These are phyloP conservation scores for Podarcis lilfordi DNA, from an alignment of 2,797 vertebrate species.

Conservation along the genomic window DNA sequence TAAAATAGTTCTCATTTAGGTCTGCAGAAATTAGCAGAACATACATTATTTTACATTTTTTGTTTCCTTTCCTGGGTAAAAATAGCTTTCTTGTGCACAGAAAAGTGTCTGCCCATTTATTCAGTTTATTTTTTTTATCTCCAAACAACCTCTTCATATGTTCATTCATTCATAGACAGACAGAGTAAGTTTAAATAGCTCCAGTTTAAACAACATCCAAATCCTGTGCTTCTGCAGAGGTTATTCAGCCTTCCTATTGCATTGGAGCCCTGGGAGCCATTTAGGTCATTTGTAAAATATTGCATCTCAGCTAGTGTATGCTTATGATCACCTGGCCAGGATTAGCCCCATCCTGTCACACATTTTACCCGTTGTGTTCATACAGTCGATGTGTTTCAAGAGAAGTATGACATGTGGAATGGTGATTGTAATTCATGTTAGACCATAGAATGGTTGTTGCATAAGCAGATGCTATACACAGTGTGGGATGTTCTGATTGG, in stretches of 20 bases:
- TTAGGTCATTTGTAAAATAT: background rate
- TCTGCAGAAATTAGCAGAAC: too few relatives aligned
- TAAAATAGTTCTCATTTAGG: too few relatives aligned
- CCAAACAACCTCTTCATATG: background rate
- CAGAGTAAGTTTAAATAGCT: background rate
- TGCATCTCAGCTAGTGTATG: background rate
- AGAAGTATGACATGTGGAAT: background rate
- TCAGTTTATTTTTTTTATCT: background rate
- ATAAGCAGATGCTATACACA: background rate
- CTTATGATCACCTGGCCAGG: background rate
- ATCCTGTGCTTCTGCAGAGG: background rate
- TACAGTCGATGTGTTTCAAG: background rate
- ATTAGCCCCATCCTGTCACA: background rate
- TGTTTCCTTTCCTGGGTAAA: background rate
- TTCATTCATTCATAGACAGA: background rate
- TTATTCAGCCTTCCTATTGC: background rate
- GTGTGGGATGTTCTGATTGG: background rate
- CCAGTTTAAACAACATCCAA: background rate
- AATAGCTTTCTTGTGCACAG: background rate
- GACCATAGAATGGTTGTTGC: background rate
- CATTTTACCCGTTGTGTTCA: background rate
- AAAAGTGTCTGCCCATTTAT: background rate
- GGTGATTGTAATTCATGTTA: background rate
- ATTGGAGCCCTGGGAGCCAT: background rate
- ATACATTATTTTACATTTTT: background rate